These are phyloP conservation scores for Pachyrhynchus sulphureomaculatus DNA, from an alignment of 1,140 invertebrate species.

Conservation along the genomic window DNA sequence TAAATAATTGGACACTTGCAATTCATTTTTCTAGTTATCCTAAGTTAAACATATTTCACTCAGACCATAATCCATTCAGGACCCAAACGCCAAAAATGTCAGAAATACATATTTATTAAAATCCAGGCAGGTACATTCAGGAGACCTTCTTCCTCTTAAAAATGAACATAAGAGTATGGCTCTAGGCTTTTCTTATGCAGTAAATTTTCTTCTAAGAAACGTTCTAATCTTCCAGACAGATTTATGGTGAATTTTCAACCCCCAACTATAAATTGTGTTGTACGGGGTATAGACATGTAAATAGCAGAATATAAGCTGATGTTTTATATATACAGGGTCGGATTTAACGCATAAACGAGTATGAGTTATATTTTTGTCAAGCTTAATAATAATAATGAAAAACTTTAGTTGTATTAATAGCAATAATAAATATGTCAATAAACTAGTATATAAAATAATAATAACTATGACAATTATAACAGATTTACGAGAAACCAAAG, in stretches of 20 bases:
- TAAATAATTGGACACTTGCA: too few relatives aligned
- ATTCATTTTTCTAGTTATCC: too few relatives aligned
- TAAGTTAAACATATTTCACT: too few relatives aligned
- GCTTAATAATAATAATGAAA: too few relatives aligned
- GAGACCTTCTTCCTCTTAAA: not conserved
- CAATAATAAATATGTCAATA: too few relatives aligned
- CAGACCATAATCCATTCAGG: too few relatives aligned
- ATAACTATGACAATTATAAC: too few relatives aligned
- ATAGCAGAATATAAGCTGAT: slow-evolving; percentile 16
- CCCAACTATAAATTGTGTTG: slow-evolving; percentile 19
- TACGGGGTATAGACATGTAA: slow-evolving; percentile 22
- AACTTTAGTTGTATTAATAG: too few relatives aligned
- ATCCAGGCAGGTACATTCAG: slow-evolving; percentile 1
- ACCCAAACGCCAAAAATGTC: not conserved
- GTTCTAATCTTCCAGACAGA: slow-evolving; percentile 13
- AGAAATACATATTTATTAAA: slow-evolving; percentile 1
- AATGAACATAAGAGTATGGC: not conserved
- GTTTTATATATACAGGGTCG: not conserved
- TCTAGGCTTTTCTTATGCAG: slow-evolving; percentile 1
- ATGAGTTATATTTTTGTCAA: too few relatives aligned
- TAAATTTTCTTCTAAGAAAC: slow-evolving; percentile 14
- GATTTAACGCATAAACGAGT: too few relatives aligned
- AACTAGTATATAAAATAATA: too few relatives aligned
- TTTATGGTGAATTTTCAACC: slow-evolving; percentile 15
- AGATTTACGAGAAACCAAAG: too few relatives aligned